Base-by-base conservation (phyloP, 2,888 invertebrate genomes). In the Sinelater perroti region DNA sequence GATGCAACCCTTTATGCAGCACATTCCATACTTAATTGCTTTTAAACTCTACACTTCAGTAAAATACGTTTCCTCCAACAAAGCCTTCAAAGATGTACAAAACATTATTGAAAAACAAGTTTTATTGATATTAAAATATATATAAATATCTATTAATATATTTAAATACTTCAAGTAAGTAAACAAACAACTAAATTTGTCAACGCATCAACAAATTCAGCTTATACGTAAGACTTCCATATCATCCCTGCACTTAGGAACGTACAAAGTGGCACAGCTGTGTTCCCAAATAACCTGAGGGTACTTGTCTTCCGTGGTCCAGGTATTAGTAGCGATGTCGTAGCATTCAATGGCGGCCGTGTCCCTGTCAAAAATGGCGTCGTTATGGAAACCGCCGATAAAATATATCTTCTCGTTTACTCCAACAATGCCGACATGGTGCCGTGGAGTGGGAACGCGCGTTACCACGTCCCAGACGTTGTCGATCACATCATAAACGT, bases 271-370 rank as follows among this genome's bases (percentile, higher is more conserved):
- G 38, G 85, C 86, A 70, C 87, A 86, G 1, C 84, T 83, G 67
- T 88, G 88, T 70, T 89, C 89, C 89, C 89, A 89, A 55, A 87
- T 83, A 68, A 87, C 85, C 67, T 85, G 84, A 0, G 87, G 85
- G 70, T 86, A 85, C 60, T 85, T 82, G 64, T 83, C 82, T n/a
- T 83, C 83, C 6, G 82, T 82, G 3, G 81, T 81, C 88, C 89
- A 89, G 8, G 77, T 73, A 61, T 82, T 80, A 0, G 77, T 82
- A 21, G 82, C 82, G 62, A 88, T 75, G 72, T 89, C 85, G 70
- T 86, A 88, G 61, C 83, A 84, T 71, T 88, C 88, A 7, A 89
- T 85, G 36, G 83, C 82, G 2, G 85, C 83, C 52, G 87, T 86
- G 58, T 86, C 85, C 50, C 85, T 81, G 70, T 87, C 85, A 67